A percentile compares a stretch with the other conserved stretches of the same genome.
These are phyloP conservation scores for Triplophysa dalaica DNA, from an alignment of 2,113 vertebrate genomes.

Conservation along the genomic window DNA sequence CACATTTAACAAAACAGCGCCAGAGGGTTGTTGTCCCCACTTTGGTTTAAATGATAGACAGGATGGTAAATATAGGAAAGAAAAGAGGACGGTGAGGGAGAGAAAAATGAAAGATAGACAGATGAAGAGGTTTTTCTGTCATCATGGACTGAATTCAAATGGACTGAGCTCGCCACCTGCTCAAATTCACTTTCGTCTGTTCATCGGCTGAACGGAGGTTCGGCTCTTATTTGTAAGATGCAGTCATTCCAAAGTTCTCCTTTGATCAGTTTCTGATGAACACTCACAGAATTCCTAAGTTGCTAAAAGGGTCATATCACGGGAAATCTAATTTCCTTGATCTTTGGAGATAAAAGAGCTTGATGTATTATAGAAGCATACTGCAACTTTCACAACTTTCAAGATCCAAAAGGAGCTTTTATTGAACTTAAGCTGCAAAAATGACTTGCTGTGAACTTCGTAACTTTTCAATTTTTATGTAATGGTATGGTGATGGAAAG, in stretches of 20 bases:
- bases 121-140: slow-evolving; percentile 1
- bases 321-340: neutral
- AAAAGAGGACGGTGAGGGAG: neutral
- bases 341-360: neutral
- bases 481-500: no score
- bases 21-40: neutral
- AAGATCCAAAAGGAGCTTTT: no score
- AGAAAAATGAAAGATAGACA: neutral
- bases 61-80: slow-evolving; percentile 28
- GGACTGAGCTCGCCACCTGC: slow-evolving; percentile 23
- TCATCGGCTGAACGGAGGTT: slow-evolving; percentile 1
- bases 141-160: slow-evolving; percentile 24
- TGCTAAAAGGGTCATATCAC: neutral
- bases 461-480: no score
- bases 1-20: slow-evolving; percentile 27
- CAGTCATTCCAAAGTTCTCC: neutral
- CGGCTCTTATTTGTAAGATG: slow-evolving; percentile 32
- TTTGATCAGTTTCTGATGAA: neutral
- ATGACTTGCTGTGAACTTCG: no score
- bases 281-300: neutral
- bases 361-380: no score
- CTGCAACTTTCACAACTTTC: no score
- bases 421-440: no score
- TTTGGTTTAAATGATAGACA: neutral
- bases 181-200: slow-evolving; percentile 9